Evolutionary conservation across 2,113 vertebrate species (phyloP).

Genomic region (Columbina picui): DNA sequence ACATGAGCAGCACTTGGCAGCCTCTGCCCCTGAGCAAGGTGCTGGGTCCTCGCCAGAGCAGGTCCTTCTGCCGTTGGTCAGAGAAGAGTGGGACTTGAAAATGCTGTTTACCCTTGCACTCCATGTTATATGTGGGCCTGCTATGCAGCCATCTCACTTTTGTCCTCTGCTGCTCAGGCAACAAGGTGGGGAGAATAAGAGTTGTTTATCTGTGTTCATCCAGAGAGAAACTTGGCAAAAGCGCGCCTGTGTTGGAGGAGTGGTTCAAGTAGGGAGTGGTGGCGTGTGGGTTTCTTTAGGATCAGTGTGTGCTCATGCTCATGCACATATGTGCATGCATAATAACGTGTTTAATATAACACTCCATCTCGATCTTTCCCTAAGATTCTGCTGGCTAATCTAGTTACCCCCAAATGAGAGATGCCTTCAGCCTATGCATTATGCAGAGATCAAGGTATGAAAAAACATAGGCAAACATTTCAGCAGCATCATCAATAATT

Average conservation of each 20-base stretch:
- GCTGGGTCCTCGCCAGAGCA: background rate
- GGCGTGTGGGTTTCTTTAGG: background rate
- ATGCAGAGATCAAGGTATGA: conserved; percentile 13
- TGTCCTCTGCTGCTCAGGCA: background rate
- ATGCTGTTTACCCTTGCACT: background rate
- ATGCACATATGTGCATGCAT: background rate
- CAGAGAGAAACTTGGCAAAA: background rate
- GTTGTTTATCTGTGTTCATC: background rate
- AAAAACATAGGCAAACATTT: conserved; percentile 30
- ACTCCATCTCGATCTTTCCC: background rate
- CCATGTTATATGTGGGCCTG: background rate
- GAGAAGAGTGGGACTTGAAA: background rate
- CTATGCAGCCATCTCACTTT: accelerated
- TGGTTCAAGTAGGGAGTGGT: background rate
- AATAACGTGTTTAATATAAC: background rate
- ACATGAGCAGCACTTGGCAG: background rate
- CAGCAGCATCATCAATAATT: conserved; percentile 51
- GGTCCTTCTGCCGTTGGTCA: background rate
- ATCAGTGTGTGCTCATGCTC: background rate
- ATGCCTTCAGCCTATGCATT: conserved; percentile 14
- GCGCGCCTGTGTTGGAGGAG: background rate
- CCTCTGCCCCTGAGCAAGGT: background rate
- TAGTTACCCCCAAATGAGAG: conserved; percentile 15
- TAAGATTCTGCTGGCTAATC: background rate
- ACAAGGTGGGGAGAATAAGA: background rate